Conservation (phyloP, 1,140 invertebrate species). For the Homalodisca vitripennis region DNA sequence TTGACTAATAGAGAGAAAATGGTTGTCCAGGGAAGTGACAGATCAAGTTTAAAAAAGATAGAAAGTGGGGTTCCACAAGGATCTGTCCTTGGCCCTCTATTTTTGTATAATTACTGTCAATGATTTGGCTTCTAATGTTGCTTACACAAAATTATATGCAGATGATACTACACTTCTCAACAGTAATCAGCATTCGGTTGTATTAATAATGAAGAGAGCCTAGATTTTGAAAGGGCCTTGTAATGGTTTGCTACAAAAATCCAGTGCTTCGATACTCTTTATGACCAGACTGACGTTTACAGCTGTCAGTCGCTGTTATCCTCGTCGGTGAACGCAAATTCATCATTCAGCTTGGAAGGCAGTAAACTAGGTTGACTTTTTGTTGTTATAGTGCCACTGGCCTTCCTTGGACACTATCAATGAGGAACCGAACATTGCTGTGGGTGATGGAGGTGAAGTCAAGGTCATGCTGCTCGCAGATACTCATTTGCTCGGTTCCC, state of each 20-base stretch:
- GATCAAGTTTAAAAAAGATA: too few species aligned
- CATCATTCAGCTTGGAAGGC: background rate
- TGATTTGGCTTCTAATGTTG: too few species aligned
- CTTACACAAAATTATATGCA: too few species aligned
- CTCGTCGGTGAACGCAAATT: too few species aligned
- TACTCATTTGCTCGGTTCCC: slow-evolving; percentile 85
- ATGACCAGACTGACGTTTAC: background rate
- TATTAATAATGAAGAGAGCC: too few species aligned
- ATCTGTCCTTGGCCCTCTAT: too few species aligned
- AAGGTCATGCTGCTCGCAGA: slow-evolving; percentile 87
- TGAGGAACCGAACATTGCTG: slow-evolving; percentile 46
- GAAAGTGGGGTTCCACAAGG: too few species aligned
- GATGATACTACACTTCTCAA: too few species aligned
- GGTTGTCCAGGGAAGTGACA: too few species aligned
- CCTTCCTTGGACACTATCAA: slow-evolving; percentile 54
- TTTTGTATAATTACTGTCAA: too few species aligned
- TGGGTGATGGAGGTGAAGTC: slow-evolving; percentile 51
- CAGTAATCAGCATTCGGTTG: too few species aligned
- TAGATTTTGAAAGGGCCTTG: background rate
- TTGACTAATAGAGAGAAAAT: too few species aligned
- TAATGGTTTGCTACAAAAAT: background rate
- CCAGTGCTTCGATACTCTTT: background rate
- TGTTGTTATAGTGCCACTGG: slow-evolving; percentile 63
- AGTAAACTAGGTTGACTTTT: background rate
- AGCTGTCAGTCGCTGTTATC: background rate